These are phyloP conservation scores for Halesus radiatus DNA, from an alignment of 1,140 invertebrate species.

Conservation along the genomic window DNA sequence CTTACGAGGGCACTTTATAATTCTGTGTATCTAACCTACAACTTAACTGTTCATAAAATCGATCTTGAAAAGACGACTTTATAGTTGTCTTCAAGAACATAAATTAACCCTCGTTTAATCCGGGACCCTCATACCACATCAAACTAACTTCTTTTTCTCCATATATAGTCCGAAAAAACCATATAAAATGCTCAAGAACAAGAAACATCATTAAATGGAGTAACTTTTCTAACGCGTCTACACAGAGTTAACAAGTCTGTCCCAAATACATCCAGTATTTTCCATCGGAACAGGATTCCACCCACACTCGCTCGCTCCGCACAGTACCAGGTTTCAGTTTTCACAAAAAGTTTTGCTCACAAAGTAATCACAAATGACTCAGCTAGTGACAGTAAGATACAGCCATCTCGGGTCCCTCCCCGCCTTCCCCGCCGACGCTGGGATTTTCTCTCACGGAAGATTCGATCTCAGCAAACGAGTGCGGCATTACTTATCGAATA, in stretches of 20 bases:
- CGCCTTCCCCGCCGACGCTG: background rate
- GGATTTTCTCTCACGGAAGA: slow-evolving; percentile 1
- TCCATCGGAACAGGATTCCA: slow-evolving; percentile 14
- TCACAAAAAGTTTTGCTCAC: slow-evolving; percentile 38
- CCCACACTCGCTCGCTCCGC: background rate
- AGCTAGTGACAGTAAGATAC: slow-evolving; percentile 28
- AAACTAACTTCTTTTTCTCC: too few relatives aligned
- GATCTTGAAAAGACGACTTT: too few relatives aligned
- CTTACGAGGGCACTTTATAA: too few relatives aligned
- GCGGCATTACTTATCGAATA: slow-evolving; percentile 34
- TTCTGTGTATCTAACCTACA: too few relatives aligned
- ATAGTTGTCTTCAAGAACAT: too few relatives aligned
- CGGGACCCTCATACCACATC: too few relatives aligned
- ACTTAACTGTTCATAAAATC: too few relatives aligned
- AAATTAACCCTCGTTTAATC: too few relatives aligned
- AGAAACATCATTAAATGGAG: slow-evolving; percentile 35
- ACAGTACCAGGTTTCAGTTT: slow-evolving; percentile 7
- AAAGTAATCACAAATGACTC: slow-evolving; percentile 36
- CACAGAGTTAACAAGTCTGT: slow-evolving; percentile 36
- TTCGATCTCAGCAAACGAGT: slow-evolving; percentile 27
- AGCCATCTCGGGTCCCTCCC: background rate
- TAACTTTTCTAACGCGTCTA: slow-evolving; percentile 33
- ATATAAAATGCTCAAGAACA: background rate
- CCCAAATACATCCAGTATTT: slow-evolving; percentile 22
- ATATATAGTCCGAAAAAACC: too few relatives aligned